These are phyloP conservation scores for Semicossyphus pulcher DNA, from an alignment of 2,113 vertebrate genomes.

Conservation along the genomic window DNA sequence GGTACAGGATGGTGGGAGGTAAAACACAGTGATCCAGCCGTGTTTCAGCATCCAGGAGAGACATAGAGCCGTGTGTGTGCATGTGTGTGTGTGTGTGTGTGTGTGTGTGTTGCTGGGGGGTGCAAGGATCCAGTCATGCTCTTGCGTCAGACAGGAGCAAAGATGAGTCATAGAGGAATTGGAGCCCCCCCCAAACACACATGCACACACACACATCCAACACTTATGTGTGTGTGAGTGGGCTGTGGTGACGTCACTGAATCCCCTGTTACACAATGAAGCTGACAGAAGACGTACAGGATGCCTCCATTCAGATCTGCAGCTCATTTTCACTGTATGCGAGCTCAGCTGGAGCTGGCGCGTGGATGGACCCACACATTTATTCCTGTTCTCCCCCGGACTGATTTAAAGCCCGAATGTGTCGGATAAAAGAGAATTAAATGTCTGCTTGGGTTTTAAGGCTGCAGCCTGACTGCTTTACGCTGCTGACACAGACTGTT, in stretches of 20 bases:
- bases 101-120: constrained; percentile 9
- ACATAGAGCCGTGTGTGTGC: neutral
- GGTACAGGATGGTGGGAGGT: constrained; percentile 40
- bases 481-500: constrained; percentile 29
- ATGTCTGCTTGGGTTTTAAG: constrained; percentile 9
- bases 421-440: constrained; percentile 36
- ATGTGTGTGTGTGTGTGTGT: constrained; percentile 24
- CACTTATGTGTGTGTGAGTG: constrained; percentile 12
- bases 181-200: constrained; percentile 31
- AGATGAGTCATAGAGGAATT: constrained; percentile 79
- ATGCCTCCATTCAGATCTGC: constrained; percentile 40
- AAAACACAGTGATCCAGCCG: constrained; percentile 27
- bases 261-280: constrained; percentile 65
- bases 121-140: constrained; percentile 65
- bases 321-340: constrained; percentile 15
- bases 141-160: constrained; percentile 76
- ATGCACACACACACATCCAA: neutral
- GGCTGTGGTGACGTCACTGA: constrained; percentile 69
- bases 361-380: constrained; percentile 3
- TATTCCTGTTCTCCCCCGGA: constrained; percentile 19
- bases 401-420: constrained; percentile 27
- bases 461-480: constrained; percentile 10
- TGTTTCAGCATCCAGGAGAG: constrained; percentile 45
- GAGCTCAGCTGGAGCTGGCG: too few relatives aligned
- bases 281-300: constrained; percentile 48